Percentiles rank a stretch among this genome's conserved stretches.
phyloP scores from a whole-genome alignment of 1,140 invertebrate genomes.

The Bombus huntii region DNA sequence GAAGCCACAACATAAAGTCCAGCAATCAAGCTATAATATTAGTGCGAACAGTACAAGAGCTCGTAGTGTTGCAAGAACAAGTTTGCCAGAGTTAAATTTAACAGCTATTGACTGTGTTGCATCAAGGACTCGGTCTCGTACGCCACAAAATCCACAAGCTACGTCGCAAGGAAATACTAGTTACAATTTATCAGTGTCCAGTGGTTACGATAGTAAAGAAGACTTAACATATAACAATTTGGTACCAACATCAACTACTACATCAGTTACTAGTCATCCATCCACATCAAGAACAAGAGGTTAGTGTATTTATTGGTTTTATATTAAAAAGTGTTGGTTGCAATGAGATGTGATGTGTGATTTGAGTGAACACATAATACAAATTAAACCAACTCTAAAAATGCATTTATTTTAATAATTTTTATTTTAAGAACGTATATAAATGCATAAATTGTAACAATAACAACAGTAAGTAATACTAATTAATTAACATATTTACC shows the following conservation, averaged over 20 bases:
- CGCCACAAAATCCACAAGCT: constrained; percentile 75
- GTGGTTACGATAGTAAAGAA: constrained; percentile 72
- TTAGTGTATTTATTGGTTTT: constrained; percentile 64
- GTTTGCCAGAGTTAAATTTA: constrained; percentile 73
- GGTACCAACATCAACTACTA: constrained; percentile 65
- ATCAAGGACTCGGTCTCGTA: constrained; percentile 79
- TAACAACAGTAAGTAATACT: constrained; percentile 17
- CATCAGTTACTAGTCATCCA: constrained; percentile 77
- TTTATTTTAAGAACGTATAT: background rate
- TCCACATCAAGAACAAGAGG: constrained; percentile 80
- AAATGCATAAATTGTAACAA: constrained; percentile 12
- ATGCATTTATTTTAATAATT: constrained; percentile 27
- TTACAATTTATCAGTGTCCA: constrained; percentile 67
- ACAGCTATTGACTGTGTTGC: constrained; percentile 79
- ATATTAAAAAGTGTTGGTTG: constrained; percentile 45
- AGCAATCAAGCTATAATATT: constrained; percentile 71
- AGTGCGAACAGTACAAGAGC: constrained; percentile 72
- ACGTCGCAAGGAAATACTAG: constrained; percentile 68
- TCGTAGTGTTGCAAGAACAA: constrained; percentile 68
- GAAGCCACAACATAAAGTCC: constrained; percentile 77
- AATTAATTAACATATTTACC: background rate
- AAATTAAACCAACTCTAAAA: constrained; percentile 26
- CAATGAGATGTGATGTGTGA: constrained; percentile 63
- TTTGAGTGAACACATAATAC: constrained; percentile 52
- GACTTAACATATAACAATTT: constrained; percentile 69